These are phyloP conservation scores for Macrosoma leucophasiata DNA, from an alignment of 2,888 invertebrate genomes.

Conservation along the genomic window DNA sequence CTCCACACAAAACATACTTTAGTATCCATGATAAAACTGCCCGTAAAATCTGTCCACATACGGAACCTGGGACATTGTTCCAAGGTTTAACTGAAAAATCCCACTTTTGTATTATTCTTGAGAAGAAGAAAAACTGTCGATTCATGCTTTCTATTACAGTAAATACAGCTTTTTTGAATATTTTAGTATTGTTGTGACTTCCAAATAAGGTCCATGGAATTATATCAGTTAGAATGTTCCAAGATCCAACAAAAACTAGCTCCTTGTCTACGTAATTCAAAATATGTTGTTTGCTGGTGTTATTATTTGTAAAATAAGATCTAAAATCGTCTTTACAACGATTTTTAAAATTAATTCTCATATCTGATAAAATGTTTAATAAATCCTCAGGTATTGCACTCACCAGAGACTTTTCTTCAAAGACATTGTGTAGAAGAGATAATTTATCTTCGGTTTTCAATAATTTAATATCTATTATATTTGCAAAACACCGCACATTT, in stretches of 20 bases:
- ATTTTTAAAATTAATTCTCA: conserved; percentile 40
- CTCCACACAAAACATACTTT: conserved; percentile 48
- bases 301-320: conserved; percentile 33
- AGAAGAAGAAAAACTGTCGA: conserved; percentile 45
- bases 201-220: conserved; percentile 50
- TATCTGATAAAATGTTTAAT: conserved; percentile 28
- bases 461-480: conserved; percentile 41
- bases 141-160: conserved; percentile 54
- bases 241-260: conserved; percentile 39
- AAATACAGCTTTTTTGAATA: conserved; percentile 43
- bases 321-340: conserved; percentile 47
- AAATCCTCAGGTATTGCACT: conserved; percentile 36
- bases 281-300: conserved; percentile 8
- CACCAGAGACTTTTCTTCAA: conserved; percentile 34
- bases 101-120: conserved; percentile 45
- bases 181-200: conserved; percentile 44
- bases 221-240: conserved; percentile 41
- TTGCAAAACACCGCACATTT: conserved; percentile 52
- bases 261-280: conserved; percentile 42
- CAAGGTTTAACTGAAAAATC: conserved; percentile 40
- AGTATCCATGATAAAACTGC: conserved; percentile 46
- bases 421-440: conserved; percentile 28
- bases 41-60: conserved; percentile 31
- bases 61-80: conserved; percentile 29
- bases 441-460: conserved; percentile 33